Evolutionary conservation across 2,888 invertebrate genomes (phyloP).

Genomic region (Acanthosoma haemorrhoidale): DNA sequence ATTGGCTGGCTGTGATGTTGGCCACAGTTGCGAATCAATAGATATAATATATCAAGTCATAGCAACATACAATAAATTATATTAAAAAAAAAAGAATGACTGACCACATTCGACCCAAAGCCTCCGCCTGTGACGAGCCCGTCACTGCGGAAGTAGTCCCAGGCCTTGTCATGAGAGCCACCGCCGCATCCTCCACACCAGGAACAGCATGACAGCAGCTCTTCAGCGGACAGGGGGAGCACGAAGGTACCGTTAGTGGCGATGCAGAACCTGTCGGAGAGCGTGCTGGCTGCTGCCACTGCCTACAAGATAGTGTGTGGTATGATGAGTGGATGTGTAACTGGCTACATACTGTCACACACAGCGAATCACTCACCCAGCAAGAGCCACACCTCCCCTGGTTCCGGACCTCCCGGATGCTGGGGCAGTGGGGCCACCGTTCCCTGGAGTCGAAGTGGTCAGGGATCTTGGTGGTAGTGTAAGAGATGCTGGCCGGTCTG

Average conservation of each 20-base stretch:
- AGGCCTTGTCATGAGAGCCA: background rate
- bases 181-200: background rate
- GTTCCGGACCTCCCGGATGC: constrained; percentile 72
- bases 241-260: background rate
- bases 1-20: too few relatives aligned
- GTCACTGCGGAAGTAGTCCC: background rate
- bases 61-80: too few relatives aligned
- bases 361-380: constrained; percentile 49
- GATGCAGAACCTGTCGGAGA: constrained; percentile 1
- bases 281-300: constrained; percentile 11
- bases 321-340: background rate
- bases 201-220: background rate
- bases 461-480: constrained; percentile 54
- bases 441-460: constrained; percentile 72
- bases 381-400: constrained; percentile 88
- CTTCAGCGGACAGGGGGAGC: background rate
- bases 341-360: background rate
- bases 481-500: too few relatives aligned
- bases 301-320: constrained; percentile 42
- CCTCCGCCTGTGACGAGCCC: constrained; percentile 21
- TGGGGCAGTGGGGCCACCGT: constrained; percentile 78
- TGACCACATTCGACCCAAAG: background rate
- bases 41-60: too few relatives aligned
- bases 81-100: too few relatives aligned
- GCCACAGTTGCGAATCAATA: too few relatives aligned